Base-by-base conservation (phyloP, 2,888 invertebrate species). In the Perizoma flavofasciatum region DNA sequence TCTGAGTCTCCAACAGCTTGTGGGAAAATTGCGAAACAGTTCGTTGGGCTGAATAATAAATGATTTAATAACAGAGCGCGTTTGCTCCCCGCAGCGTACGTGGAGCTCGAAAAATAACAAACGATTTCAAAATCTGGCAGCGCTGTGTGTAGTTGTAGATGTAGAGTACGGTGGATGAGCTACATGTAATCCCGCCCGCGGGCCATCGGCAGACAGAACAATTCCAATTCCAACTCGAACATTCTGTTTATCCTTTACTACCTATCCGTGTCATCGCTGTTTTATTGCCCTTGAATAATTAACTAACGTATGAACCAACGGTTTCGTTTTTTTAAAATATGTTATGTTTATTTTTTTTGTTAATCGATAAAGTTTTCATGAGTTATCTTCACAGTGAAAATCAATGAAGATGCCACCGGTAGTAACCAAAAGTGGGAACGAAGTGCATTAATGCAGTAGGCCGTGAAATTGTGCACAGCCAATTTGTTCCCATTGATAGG, bases 21-120 rank as follows among this genome's bases (percentile, higher is more conserved):
- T 89, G 87, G 88, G 89, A 88, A 88, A 88, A 88, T 88, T 86
- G 85, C 85, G 81, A 89, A 90, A 91, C 90, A 87, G 88, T 88
- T 91, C 89, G 88, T 85, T 85, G 88, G 78, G 78, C 79, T 90
- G 90, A 90, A 91, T 91, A 91, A 92, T 91, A 91, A 90, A 91
- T 91, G 89, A 90, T 89, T 91, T 91, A 89, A 90, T 91, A 91
- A 91, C 90, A 89, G 85, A 82, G 84, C 85, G 83, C 83, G 88
- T 88, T 88, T 87, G 86, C 86, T 88, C 83, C 86, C 85, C 84
- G 74, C 78, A 72, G 75, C 81, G 83, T 82, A 83, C 79, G 85
- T 85, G 84, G 78, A 79, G 81, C 78, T 85, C 85, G 79, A 89
- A 89, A 90, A 91, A 90, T 87, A 88, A 89, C 87, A 87, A 86